Base-by-base conservation (phyloP, 2,113 vertebrate genomes). In the Tragelaphus strepsiceros region DNA sequence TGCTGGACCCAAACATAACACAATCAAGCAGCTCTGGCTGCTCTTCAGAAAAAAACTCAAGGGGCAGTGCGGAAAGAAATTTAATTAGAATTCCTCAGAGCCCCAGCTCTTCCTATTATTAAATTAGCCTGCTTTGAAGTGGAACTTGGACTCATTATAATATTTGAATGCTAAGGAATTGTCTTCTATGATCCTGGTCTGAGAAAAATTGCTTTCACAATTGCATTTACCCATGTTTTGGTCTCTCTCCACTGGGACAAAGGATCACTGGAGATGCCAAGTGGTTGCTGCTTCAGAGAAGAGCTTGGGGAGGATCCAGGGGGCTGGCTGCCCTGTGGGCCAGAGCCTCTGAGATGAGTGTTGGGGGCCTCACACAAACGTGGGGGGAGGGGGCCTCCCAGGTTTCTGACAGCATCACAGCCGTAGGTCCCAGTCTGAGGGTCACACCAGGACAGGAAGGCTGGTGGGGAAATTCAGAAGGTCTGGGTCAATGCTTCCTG, bases 51-150 rank as follows among this genome's bases (percentile, higher is more conserved):
- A 96, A 81, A 35, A 91, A n/a, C 7, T 4, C 6, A 9, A 89
- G 93, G 82, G 46, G 54, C 24, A 43, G 95, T 93, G 91, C 96
- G 91, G 96, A 95, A 85, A 97, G 94, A 97, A 98, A 98, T 96
- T 83, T 96, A 98, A 98, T 98, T 98, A 98, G 94, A 64, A 53
- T 84, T 93, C 94, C 95, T 93, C 0, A 0, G 96, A 98, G 78
- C 78, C 85, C 0, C 0, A 78, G 62, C 64, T 93, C 93, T 97
- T 98, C 74, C 64, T 82, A 74, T 97, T 96, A 87, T 96, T 97
- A 62, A 74, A 4, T 98, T 35, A 85, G 86, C 43, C n/a, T 53
- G 16, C 96, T 95, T 96, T 64, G 96, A 96, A 62, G 97, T 93
- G 87, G 77, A 90, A 87, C 91, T n/a, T 14, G 0, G 0, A 28